Conservation (phyloP, 1,140 invertebrate species). For the Trachymyrmex septentrionalis region DNA sequence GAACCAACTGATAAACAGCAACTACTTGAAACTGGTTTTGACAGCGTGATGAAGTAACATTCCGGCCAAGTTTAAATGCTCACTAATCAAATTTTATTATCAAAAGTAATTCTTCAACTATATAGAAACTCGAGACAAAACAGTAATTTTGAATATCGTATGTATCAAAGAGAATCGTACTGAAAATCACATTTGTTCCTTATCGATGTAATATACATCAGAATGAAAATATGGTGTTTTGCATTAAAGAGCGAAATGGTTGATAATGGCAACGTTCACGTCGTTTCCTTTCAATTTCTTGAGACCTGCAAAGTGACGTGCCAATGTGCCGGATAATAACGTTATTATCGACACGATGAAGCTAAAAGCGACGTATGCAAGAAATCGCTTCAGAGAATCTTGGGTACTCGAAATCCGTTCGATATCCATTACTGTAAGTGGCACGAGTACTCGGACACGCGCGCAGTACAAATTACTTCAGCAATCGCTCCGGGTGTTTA, state of each 20-base stretch:
- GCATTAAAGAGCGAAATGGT: not conserved
- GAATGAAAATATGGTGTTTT: not conserved
- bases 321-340: conserved; percentile 43
- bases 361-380: conserved; percentile 23
- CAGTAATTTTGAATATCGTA: not conserved
- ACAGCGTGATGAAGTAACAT: conserved; percentile 58
- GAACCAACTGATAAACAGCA: conserved; percentile 61
- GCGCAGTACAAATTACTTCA: conserved; percentile 69
- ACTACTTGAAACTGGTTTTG: conserved; percentile 51
- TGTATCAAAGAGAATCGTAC: not conserved
- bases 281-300: conserved; percentile 53
- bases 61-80: conserved; percentile 32
- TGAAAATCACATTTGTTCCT: not conserved
- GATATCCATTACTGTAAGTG: conserved; percentile 67
- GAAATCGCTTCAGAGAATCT: conserved; percentile 48
- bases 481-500: conserved; percentile 67
- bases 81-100: conserved; percentile 30
- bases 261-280: conserved; percentile 22
- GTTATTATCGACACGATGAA: conserved; percentile 40
- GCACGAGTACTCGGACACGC: conserved; percentile 69
- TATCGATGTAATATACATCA: not conserved
- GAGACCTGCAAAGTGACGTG: not conserved
- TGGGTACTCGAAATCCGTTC: conserved; percentile 65
- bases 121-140: not conserved
- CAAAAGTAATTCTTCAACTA: not conserved